Evolutionary conservation across 2,888 invertebrate genomes (phyloP), one percentile per base, ranked within the genome.

Genomic region (Lymantria dispar): DNA sequence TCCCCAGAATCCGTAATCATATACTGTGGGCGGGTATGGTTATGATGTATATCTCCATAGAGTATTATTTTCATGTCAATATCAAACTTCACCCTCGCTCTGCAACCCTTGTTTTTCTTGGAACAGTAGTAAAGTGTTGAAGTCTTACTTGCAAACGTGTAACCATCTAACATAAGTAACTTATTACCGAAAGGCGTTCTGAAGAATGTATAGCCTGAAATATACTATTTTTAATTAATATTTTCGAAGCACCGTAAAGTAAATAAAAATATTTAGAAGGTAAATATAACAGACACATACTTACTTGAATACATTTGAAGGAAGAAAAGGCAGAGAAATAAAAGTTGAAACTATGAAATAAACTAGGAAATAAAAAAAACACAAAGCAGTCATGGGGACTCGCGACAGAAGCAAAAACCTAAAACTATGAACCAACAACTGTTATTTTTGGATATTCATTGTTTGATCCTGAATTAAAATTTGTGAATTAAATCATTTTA

Each of bases 131-230:
- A 51, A 0, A 36, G 10, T 13, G 22, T 40, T 10, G n/a, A 0
- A 0, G 40, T 22, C 7, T 44, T 37, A 7, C 44, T 50, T 14
- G 48, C 46, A 40, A 46, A 56, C 15, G 73, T 73, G 44, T 68
- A 71, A 5, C 64, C 68, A 9, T 64, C 54, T 14, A 67, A 14
- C 66, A 72, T 47, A 8, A 56, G 33, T 10, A 52, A 30, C 1
- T 10, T 14, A 5, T 30, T 38, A n/a, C 51, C 51, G 10, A 15
- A n/a, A 12, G 15, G 11, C 10, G 33, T 45, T 33, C 14, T 39
- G 11, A 49, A 3, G 37, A 47, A 52, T 41, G 7, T 36, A 10
- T 42, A 45, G 14, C 11, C 47, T 51, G 36, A 41, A 51, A 47
- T 0, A 33, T 33, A 33, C 3, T 2, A 22, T 33, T 2, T 8